Conservation (phyloP, 2,113 vertebrate species). For the Ciconia maguari region DNA sequence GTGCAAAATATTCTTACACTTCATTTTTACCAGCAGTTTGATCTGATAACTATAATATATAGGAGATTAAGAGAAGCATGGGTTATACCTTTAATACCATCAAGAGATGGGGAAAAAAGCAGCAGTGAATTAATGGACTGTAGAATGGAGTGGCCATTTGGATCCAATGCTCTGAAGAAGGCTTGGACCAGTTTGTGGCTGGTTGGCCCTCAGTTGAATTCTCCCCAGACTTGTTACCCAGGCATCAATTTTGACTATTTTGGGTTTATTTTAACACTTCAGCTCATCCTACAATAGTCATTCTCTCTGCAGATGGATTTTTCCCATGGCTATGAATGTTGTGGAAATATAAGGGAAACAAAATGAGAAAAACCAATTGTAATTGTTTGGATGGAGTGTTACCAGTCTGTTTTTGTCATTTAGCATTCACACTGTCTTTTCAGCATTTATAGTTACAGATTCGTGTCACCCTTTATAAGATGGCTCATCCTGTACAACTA, state of each 20-base stretch:
- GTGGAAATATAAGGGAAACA: neutral
- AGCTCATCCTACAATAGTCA: neutral
- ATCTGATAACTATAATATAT: neutral
- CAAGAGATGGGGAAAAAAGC: neutral
- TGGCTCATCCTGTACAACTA: neutral
- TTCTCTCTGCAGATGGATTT: neutral
- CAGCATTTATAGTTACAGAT: neutral
- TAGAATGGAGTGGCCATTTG: neutral
- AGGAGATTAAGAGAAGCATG: neutral
- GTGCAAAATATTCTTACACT: constrained; percentile 18
- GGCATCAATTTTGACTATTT: neutral
- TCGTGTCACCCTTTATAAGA: neutral
- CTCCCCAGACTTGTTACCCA: neutral
- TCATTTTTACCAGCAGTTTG: neutral
- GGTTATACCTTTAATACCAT: neutral
- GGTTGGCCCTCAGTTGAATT: neutral
- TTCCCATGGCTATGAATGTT: neutral
- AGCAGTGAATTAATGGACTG: neutral
- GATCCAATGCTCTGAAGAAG: neutral
- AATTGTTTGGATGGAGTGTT: neutral
- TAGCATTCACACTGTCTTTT: neutral
- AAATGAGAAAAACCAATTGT: neutral
- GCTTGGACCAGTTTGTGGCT: neutral
- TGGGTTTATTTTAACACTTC: neutral
- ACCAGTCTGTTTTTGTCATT: neutral